These are phyloP conservation scores for Todiramphus saurophagus DNA, from an alignment of 2,113 vertebrate genomes.

Conservation along the genomic window DNA sequence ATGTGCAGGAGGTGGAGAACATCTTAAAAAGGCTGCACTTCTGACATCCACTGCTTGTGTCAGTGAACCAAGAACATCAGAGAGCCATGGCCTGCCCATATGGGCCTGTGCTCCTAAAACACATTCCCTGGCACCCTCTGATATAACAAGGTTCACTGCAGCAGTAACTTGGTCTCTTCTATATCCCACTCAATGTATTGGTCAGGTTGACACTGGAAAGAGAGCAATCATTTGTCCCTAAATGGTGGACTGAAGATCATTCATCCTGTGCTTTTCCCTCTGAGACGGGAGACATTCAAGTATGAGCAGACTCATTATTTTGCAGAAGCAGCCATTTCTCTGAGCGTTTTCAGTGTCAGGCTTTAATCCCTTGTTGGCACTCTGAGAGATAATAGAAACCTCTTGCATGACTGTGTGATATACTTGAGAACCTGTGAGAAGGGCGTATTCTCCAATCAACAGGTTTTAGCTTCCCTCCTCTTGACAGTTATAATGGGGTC, in stretches of 20 bases:
- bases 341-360: background rate
- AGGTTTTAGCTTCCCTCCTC: background rate
- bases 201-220: background rate
- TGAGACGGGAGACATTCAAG: background rate
- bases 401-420: background rate
- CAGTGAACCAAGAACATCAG: background rate
- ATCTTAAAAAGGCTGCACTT: background rate
- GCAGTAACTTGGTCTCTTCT: background rate
- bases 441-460: background rate
- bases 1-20: rapidly evolving
- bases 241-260: background rate
- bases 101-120: background rate
- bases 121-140: background rate
- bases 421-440: background rate
- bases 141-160: background rate
- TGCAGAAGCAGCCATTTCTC: background rate
- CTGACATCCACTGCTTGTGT: background rate
- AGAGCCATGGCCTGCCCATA: background rate
- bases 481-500: background rate
- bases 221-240: background rate
- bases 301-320: slow-evolving; percentile 19
- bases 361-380: slow-evolving; percentile 16
- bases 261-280: background rate
- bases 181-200: background rate
- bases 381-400: slow-evolving; percentile 40